Evolutionary conservation across 2,888 invertebrate species (phyloP).

Genomic region (Ectemnius continuus): DNA sequence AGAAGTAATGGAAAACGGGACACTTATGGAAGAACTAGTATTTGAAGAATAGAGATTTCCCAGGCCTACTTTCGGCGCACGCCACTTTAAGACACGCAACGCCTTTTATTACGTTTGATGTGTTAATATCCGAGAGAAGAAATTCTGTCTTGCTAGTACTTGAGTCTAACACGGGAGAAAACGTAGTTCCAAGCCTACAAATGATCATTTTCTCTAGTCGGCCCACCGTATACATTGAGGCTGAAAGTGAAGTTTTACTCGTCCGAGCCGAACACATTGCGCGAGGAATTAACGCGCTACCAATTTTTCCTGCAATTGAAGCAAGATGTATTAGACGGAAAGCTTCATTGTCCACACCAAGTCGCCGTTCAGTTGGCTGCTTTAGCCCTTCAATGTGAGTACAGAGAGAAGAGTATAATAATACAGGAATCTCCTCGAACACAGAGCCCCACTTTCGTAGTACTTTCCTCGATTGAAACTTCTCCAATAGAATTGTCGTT

Average conservation of each 20-base stretch:
- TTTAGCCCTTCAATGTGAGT: slow-evolving; percentile 93
- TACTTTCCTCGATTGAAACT: too few species aligned
- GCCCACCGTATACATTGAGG: slow-evolving; percentile 97
- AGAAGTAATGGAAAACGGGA: not conserved
- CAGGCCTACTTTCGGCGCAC: not conserved
- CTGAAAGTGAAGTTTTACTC: slow-evolving; percentile 99
- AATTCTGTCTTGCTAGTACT: too few species aligned
- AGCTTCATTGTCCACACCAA: slow-evolving; percentile 92
- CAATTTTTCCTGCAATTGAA: slow-evolving; percentile 99
- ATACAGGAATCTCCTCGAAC: too few species aligned
- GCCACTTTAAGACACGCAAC: not conserved
- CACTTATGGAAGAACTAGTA: not conserved
- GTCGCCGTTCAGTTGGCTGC: slow-evolving; percentile 95
- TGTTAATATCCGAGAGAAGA: slow-evolving; percentile 3
- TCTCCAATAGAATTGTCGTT: too few species aligned
- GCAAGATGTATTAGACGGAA: slow-evolving; percentile 94
- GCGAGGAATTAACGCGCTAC: slow-evolving; percentile 98
- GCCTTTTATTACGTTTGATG: not conserved
- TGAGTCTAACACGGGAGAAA: too few species aligned
- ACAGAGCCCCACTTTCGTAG: too few species aligned
- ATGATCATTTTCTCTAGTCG: slow-evolving; percentile 82
- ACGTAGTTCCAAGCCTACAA: too few species aligned
- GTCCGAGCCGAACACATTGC: slow-evolving; percentile 96
- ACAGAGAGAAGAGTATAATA: not conserved
- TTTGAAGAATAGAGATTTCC: not conserved